Base-by-base conservation (phyloP, 2,888 invertebrate species). In the Aphidoletes aphidimyza region DNA sequence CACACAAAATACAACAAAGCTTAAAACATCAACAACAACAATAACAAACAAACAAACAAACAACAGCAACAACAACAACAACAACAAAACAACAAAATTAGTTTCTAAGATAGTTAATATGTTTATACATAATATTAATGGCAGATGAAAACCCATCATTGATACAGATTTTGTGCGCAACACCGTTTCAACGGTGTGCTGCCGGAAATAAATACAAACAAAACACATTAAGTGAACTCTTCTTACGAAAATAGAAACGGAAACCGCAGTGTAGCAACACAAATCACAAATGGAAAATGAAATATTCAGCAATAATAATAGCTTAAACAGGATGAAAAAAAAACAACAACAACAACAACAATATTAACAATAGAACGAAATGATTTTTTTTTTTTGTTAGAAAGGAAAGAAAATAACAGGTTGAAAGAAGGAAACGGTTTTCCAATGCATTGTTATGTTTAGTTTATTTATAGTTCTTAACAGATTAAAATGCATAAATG, bases 111-210 rank as follows among this genome's bases (percentile, higher is more conserved):
- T 69, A 69, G 69, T 30, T 69, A 69, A 69, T 30, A 69, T 69
- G 69, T 69, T 69, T 69, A 69, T 69, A 69, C 69, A 69, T 69
- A 69, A 69, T 69, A 69, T 69, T 69, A 69, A 69, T 69, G 69
- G 30, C 69, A 69, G 22, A 54, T 30, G 5, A 69, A 69, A 1
- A 5, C 34, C 14, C n/a, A 54, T 42, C 26, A 69, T 69, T 69
- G 69, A 69, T 69, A 30, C 69, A 69, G 14, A 69, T n/a, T n/a
- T n/a, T n/a, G n/a, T n/a, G n/a, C n/a, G n/a, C n/a, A 30, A 30
- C 6, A 54, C 42, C 6, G 14, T 42, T 22, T 22, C n/a, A 69
- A 69, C 0, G 11, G 0, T 2, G 17, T 6, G 11, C 11, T 1
- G 54, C 54, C 22, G 2, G 26, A 54, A 54, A 26, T 26, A 54